Conservation (phyloP, 2,797 vertebrate species). For the Prionace glauca region DNA sequence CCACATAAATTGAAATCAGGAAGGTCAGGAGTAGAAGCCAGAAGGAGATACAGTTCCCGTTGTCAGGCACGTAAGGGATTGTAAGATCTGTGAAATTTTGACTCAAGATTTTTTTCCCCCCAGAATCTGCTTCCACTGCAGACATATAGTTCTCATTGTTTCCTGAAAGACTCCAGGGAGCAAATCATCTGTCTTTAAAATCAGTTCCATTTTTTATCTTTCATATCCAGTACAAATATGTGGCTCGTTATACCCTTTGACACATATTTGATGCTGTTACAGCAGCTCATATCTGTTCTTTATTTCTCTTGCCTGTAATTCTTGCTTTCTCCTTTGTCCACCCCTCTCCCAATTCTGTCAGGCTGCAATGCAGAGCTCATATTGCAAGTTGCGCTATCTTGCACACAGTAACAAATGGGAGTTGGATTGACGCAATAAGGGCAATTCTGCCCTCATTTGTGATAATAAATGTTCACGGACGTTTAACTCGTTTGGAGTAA, state of each 20-base stretch:
- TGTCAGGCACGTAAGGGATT: neutral
- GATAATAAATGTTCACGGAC: neutral
- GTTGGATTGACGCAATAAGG: neutral
- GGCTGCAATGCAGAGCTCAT: neutral
- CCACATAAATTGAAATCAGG: neutral
- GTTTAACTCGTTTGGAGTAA: neutral
- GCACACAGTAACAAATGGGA: neutral
- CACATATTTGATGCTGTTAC: neutral
- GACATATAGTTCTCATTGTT: neutral
- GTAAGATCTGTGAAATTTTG: neutral
- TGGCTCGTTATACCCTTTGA: neutral
- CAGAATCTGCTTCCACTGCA: constrained; percentile 17
- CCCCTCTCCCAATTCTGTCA: neutral
- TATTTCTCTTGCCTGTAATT: neutral
- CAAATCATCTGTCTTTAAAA: constrained; percentile 16
- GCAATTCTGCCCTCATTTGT: neutral
- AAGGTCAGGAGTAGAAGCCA: neutral
- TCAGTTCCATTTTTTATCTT: neutral
- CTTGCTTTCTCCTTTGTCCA: neutral
- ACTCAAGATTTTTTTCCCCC: neutral
- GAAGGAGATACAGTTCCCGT: neutral
- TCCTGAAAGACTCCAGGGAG: neutral
- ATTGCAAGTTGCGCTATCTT: neutral
- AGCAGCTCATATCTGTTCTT: neutral
- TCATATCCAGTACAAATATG: neutral